phyloP scores from a whole-genome alignment of 2,797 vertebrate genomes.

The Synaphobranchus kaupii region DNA sequence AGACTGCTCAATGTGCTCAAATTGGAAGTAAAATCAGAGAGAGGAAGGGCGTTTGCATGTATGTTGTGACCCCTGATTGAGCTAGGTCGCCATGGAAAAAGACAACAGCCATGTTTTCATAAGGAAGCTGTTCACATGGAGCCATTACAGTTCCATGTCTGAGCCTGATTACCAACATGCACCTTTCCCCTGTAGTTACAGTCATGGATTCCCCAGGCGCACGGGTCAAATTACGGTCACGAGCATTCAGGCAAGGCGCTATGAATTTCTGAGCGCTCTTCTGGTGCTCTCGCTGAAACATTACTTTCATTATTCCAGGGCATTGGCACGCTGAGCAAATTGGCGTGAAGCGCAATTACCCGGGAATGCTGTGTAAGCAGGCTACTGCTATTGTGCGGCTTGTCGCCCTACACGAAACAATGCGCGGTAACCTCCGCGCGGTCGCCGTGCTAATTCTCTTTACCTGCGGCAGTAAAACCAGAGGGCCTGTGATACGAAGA shows the following conservation, averaged over 20 bases:
- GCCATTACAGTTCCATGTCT: not conserved
- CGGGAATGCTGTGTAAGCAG: constrained; percentile 2
- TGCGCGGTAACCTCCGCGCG: not conserved
- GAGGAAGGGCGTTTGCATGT: not conserved
- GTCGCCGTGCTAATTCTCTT: not conserved
- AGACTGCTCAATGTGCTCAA: not conserved
- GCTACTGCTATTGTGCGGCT: not conserved
- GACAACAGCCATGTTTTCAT: not conserved
- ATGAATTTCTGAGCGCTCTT: not conserved
- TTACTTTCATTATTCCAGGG: constrained; percentile 16
- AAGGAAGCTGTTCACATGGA: not conserved
- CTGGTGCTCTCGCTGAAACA: constrained; percentile 14
- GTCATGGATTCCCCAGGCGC: constrained; percentile 24
- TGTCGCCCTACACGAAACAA: not conserved
- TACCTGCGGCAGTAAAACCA: not conserved
- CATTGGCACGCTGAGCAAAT: constrained; percentile 1
- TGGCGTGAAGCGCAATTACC: constrained; percentile 18
- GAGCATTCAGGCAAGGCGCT: not conserved
- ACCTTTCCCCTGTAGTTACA: constrained; percentile 6
- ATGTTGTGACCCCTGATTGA: not conserved
- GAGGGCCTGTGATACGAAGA: not conserved
- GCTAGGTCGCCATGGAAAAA: not conserved
- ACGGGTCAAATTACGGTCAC: constrained; percentile 31
- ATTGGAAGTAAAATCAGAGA: not conserved
- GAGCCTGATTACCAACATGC: not conserved